Evolutionary conservation across 2,113 vertebrate genomes (phyloP), one percentile per base, ranked within the genome.

Genomic region (Protobothrops flavoviridis): DNA sequence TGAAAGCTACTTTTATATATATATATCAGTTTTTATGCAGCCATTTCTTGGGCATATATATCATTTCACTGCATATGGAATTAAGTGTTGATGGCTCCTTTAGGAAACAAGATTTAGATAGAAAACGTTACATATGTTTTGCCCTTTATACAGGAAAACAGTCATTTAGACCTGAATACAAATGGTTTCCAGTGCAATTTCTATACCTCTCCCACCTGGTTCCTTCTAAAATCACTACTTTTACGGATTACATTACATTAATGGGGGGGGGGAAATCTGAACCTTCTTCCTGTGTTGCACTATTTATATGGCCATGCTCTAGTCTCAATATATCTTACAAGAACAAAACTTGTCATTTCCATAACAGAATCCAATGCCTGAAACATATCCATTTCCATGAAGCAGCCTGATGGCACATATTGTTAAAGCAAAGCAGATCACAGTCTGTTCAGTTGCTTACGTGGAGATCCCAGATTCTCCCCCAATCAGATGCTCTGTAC

Each of bases 1-100:
- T 91, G 5, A 23, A 94, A 55, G 50, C 69, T 24, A 24, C 21
- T 26, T 85, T 21, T 94, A 23, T 4, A 43, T 20, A 93, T 88
- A 48, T 48, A 48, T 48, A 48, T 48, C 29, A 45, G 88, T 89
- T 24, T 55, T 86, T 55, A 92, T 92, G 91, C 90, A 92, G 91
- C 96, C 91, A 4, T 95, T 39, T 93, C 92, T 92, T 88, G 95
- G 93, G 94, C 91, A 87, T 29, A 55, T 87, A 64, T 29, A 55
- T 52, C 45, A 88, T 64, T 57, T n/a, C 55, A 89, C 26, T 87
- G 23, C 95, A 85, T 94, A 92, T 93, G 94, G 92, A 94, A 74
- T 90, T 88, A 94, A 43, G 26, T 92, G 23, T 48, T 29, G 43
- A 93, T 7, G 23, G 1, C 3, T 90, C 5, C 93, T 93, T 0